Base-by-base conservation (phyloP, 2,888 invertebrate species). In the Aromia moschata region DNA sequence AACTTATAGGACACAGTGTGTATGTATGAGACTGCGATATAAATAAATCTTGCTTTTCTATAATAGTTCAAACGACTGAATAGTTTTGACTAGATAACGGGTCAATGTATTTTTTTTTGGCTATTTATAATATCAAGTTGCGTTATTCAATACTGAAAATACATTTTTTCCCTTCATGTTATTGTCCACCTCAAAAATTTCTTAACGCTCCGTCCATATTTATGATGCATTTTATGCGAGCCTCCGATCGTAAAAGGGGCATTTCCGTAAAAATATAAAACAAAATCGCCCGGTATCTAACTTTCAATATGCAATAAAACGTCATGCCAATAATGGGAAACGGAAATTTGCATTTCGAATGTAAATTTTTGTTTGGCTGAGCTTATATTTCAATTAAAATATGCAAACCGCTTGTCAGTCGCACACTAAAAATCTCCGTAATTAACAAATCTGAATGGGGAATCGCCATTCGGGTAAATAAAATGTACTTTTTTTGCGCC, bases 341-440 rank as follows among this genome's bases (percentile, higher is more conserved):
- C 16, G 20, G 25, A 49, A 10, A 20, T 49, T 49, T 30, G 38
- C 38, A 49, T 49, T 37, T 11, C 25, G 20, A 49, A 49, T 25
- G 25, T 31, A 25, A 45, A 45, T 15, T 54, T 54, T 38, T 38
- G 44, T 44, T 20, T 38, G 37, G 38, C 37, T 45, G 45, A 54
- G 54, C 45, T 44, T 44, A 45, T 18, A 54, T 54, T 54, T 54
- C 45, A 54, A 54, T 54, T 54, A 54, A 54, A 54, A 54, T 54
- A 54, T 54, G 54, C 38, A 54, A 54, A 54, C 33, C 10, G 33
- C 10, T 30, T 45, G 54, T 54, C 54, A 45, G 2, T 17, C 25
- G 37, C 45, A 45, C 37, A 38, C 45, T 54, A 54, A 44, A 54
- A 54, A 16, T 54, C 37, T n/a, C n/a, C 18, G 30, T 54, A 25